Evolutionary conservation across 2,797 vertebrate species (phyloP).

Genomic region (Sebastolobus altivelis): DNA sequence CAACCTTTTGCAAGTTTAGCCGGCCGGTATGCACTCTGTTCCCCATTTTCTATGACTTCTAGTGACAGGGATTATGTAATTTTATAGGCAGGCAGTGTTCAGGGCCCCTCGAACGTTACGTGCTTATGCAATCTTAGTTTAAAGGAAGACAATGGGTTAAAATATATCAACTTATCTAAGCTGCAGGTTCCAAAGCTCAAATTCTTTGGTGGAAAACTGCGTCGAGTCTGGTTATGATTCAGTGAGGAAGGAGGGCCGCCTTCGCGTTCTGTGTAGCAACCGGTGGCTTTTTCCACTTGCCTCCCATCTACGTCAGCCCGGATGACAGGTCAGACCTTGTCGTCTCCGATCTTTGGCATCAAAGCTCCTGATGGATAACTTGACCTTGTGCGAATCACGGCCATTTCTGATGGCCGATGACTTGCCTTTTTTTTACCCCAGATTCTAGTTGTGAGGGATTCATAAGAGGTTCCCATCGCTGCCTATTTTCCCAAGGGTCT

Average conservation of each 20-base stretch:
- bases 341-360: slow-evolving; percentile 33
- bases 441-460: slow-evolving; percentile 34
- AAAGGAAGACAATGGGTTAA: slow-evolving; percentile 44
- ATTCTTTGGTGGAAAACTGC: slow-evolving; percentile 28
- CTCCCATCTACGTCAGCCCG: slow-evolving; percentile 15
- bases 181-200: slow-evolving; percentile 37
- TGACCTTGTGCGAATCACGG: slow-evolving; percentile 48
- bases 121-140: slow-evolving; percentile 80
- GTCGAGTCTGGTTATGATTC: slow-evolving; percentile 9
- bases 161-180: slow-evolving; percentile 36
- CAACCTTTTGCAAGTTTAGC: slow-evolving; percentile 68
- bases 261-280: slow-evolving; percentile 13
- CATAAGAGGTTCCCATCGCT: slow-evolving; percentile 28
- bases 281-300: slow-evolving; percentile 39
- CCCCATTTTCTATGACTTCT: slow-evolving; percentile 39
- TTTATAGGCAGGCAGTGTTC: slow-evolving; percentile 55
- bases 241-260: neutral
- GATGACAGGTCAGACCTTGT: slow-evolving; percentile 38
- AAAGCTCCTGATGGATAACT: slow-evolving; percentile 47
- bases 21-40: slow-evolving; percentile 32
- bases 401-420: slow-evolving; percentile 11
- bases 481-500: slow-evolving; percentile 38
- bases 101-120: slow-evolving; percentile 45
- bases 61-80: slow-evolving; percentile 66
- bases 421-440: neutral